Evolutionary conservation across 2,113 vertebrate genomes (phyloP).

Genomic region (Eptesicus fuscus): DNA sequence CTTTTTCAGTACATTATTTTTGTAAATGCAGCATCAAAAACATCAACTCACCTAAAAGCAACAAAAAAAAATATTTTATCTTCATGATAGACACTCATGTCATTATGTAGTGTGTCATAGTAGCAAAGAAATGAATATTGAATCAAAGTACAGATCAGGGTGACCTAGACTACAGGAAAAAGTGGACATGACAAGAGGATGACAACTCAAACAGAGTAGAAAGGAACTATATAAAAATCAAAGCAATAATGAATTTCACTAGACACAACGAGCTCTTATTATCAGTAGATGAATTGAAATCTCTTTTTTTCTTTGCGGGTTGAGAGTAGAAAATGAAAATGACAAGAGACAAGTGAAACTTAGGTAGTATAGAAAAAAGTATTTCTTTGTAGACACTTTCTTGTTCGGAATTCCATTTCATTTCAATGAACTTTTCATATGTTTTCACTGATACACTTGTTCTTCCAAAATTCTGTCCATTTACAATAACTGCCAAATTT

Average conservation of each 20-base stretch:
- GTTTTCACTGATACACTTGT: neutral
- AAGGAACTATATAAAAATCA: slow-evolving; percentile 29
- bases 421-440: neutral
- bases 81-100: neutral
- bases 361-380: neutral
- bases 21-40: neutral
- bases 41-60: neutral
- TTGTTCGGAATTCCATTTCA: neutral
- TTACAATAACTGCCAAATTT: neutral
- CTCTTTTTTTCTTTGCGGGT: neutral
- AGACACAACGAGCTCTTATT: neutral
- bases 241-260: slow-evolving; percentile 34
- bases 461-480: neutral
- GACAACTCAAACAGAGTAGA: neutral
- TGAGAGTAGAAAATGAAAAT: neutral
- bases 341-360: neutral
- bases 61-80: neutral
- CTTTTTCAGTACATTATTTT: neutral
- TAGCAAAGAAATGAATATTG: neutral
- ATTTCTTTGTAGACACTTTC: neutral
- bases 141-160: slow-evolving; percentile 22
- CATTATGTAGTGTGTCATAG: neutral
- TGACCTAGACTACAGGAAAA: neutral
- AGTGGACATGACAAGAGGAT: neutral
- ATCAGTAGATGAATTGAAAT: neutral